Conservation (phyloP, 2,797 vertebrate species). For the Spinus pinus region DNA sequence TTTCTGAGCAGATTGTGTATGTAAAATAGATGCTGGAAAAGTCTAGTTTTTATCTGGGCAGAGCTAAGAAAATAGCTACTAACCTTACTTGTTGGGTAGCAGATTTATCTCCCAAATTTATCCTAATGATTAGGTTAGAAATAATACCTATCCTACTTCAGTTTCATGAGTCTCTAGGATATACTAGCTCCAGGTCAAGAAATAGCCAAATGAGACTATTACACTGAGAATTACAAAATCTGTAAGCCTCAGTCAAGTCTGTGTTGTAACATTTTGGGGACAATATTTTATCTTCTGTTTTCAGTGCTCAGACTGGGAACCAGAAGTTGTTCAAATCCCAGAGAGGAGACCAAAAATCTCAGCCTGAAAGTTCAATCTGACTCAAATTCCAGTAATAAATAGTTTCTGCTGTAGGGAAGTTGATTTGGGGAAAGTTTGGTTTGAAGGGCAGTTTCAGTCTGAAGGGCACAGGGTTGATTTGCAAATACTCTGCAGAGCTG, state of each 20-base stretch:
- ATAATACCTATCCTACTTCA: background rate
- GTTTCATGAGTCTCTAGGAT: background rate
- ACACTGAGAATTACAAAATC: background rate
- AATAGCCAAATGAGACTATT: background rate
- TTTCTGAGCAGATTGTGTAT: background rate
- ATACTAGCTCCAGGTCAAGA: background rate
- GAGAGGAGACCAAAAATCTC: slow-evolving; percentile 6
- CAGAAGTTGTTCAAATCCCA: background rate
- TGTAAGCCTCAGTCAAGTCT: background rate
- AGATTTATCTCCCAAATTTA: background rate
- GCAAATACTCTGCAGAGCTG: background rate
- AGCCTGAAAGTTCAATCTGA: slow-evolving; percentile 34
- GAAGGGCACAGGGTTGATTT: background rate
- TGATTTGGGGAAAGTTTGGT: background rate
- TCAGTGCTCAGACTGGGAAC: background rate
- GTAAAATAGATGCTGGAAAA: background rate
- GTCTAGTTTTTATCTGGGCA: background rate
- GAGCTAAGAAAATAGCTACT: background rate
- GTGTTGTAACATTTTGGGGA: background rate
- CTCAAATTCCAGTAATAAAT: slow-evolving; percentile 35
- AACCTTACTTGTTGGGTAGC: background rate
- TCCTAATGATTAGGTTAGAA: background rate
- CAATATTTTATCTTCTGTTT: background rate
- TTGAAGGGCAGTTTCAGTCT: background rate
- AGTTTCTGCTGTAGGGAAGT: slow-evolving; percentile 17